phyloP scores from a whole-genome alignment of 2,888 invertebrate species.

The Heliothis peltigera region DNA sequence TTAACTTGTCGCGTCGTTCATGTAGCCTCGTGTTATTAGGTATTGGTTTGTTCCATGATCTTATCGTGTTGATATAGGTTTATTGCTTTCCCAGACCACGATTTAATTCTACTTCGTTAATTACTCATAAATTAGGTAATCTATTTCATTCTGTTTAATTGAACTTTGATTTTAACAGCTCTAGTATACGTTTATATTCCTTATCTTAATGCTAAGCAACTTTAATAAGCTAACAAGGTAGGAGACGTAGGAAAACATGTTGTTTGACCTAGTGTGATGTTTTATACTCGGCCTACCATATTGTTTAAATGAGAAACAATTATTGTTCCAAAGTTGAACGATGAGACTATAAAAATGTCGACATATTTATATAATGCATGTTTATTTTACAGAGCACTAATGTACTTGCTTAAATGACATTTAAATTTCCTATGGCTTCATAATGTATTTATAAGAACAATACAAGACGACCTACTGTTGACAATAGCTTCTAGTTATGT shows the following conservation, averaged over 20 bases:
- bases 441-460: background rate
- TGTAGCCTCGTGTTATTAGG: constrained; percentile 4
- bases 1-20: constrained; percentile 19
- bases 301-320: constrained; percentile 6
- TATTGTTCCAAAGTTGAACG: constrained; percentile 26
- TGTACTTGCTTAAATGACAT: constrained; percentile 9
- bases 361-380: constrained; percentile 12
- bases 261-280: constrained; percentile 6
- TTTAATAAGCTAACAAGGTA: background rate
- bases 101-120: background rate
- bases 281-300: constrained; percentile 2
- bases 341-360: constrained; percentile 18
- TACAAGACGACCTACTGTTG: background rate
- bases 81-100: constrained; percentile 26
- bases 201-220: too few relatives aligned
- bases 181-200: too few relatives aligned
- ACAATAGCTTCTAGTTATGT: background rate
- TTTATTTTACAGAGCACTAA: constrained; percentile 7
- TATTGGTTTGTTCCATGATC: constrained; percentile 8
- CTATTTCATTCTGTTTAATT: constrained; percentile 9
- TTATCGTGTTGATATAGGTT: constrained; percentile 37
- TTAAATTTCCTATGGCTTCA: background rate
- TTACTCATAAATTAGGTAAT: constrained; percentile 2
- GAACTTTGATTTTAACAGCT: background rate
- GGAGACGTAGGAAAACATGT: background rate